These are phyloP conservation scores for Pelochelys cantorii DNA, from an alignment of 2,797 vertebrate species.

Conservation along the genomic window DNA sequence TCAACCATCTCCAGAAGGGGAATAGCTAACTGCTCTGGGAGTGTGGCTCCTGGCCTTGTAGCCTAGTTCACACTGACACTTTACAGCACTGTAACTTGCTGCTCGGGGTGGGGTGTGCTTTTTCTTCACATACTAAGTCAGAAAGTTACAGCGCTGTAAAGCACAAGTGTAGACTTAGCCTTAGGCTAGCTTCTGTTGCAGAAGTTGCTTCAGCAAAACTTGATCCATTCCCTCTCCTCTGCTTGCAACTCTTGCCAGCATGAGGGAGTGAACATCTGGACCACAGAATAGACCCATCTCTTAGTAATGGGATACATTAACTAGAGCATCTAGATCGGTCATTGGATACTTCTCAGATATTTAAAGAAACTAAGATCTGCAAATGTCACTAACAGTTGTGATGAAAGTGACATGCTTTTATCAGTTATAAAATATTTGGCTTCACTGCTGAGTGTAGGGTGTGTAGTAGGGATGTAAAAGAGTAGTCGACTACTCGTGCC, in stretches of 20 bases:
- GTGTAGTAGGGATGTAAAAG: no score
- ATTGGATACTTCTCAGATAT: background rate
- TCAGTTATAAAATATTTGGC: background rate
- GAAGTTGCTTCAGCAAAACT: background rate
- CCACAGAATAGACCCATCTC: background rate
- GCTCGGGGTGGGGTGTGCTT: no score
- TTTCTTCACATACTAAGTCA: no score
- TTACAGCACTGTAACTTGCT: no score
- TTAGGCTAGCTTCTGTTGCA: background rate
- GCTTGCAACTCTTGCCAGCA: background rate
- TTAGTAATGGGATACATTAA: background rate
- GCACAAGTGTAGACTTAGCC: no score
- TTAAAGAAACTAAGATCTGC: background rate
- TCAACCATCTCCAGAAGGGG: no score
- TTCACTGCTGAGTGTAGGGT: background rate
- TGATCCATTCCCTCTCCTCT: no score
- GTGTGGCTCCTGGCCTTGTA: no score
- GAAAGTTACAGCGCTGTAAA: no score
- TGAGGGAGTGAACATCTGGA: background rate
- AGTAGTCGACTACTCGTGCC: no score
- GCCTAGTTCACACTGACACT: no score
- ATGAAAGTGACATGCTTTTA: background rate
- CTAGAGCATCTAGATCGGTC: background rate
- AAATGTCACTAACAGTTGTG: background rate
- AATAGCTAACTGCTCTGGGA: no score